These are phyloP conservation scores for Petaurus breviceps DNA, from an alignment of 2,113 vertebrate species.

Conservation along the genomic window DNA sequence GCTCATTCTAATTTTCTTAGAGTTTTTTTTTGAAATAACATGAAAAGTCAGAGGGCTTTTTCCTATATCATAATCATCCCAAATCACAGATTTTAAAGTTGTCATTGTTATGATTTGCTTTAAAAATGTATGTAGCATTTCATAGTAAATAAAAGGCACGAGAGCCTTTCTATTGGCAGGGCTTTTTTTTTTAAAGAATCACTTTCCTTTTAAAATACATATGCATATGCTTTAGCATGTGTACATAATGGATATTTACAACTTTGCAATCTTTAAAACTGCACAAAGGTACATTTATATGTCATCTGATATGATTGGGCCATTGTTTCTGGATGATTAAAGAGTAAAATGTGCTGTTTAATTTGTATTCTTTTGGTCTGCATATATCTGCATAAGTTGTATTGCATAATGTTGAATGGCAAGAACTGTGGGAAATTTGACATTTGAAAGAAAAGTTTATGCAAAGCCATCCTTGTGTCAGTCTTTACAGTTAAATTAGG, in stretches of 20 bases:
- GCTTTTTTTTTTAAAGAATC: neutral
- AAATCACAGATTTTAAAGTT: neutral
- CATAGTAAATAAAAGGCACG: slow-evolving; percentile 8
- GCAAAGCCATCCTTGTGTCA: slow-evolving; percentile 10
- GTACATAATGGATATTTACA: slow-evolving; percentile 15
- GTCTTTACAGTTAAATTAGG: slow-evolving; percentile 39
- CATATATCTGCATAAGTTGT: neutral
- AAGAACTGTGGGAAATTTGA: neutral
- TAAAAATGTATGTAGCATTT: slow-evolving; percentile 26
- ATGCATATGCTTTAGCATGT: neutral
- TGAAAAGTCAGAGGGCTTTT: too few species aligned
- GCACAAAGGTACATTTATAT: slow-evolving; percentile 40
- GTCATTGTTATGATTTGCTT: neutral
- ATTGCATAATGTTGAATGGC: neutral
- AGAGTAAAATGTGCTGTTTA: slow-evolving; percentile 40
- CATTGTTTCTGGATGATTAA: slow-evolving; percentile 49
- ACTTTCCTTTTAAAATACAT: slow-evolving; percentile 15
- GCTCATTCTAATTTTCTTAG: neutral
- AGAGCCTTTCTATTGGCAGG: neutral
- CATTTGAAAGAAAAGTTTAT: slow-evolving; percentile 28
- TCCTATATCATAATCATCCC: neutral
- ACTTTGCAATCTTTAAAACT: slow-evolving; percentile 18
- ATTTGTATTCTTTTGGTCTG: slow-evolving; percentile 33
- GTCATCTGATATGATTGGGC: neutral
- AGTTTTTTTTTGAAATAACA: neutral